Conservation (phyloP, 2,888 invertebrate genomes). For the Laothoe populi region DNA sequence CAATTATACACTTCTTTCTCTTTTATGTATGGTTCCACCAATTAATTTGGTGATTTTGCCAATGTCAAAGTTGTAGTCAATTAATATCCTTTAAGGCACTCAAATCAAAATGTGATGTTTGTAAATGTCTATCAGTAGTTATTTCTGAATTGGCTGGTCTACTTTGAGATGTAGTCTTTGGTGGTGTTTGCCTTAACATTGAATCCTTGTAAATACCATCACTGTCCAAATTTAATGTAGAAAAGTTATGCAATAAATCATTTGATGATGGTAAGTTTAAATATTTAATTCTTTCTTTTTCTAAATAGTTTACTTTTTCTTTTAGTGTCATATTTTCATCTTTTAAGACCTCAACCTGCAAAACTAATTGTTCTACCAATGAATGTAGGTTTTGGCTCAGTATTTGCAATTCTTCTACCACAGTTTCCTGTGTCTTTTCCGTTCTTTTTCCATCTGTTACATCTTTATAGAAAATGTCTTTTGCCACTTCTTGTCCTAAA, state of each 20-base stretch:
- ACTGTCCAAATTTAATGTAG: constrained; percentile 40
- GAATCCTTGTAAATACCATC: constrained; percentile 46
- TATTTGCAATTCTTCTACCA: constrained; percentile 88
- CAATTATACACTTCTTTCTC: too few species aligned
- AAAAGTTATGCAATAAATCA: constrained; percentile 53
- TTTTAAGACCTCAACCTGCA: constrained; percentile 87
- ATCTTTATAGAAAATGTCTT: constrained; percentile 49
- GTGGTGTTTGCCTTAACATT: constrained; percentile 35
- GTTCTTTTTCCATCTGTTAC: constrained; percentile 75
- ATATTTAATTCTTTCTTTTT: constrained; percentile 80
- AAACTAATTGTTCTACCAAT: constrained; percentile 83
- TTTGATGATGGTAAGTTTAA: constrained; percentile 60
- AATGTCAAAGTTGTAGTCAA: background rate
- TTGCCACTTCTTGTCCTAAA: constrained; percentile 48
- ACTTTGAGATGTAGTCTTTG: constrained; percentile 38
- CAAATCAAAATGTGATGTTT: constrained; percentile 66
- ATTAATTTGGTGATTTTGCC: too few species aligned
- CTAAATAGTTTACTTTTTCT: constrained; percentile 83
- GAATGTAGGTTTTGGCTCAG: constrained; percentile 86
- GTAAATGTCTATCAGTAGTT: constrained; percentile 45
- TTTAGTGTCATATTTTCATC: constrained; percentile 86
- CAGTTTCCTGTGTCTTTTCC: constrained; percentile 86
- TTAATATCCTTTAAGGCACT: constrained; percentile 61
- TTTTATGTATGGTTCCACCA: too few species aligned
- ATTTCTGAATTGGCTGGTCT: constrained; percentile 41